Conservation (phyloP, 2,888 invertebrate genomes). For the Dichetophora obliterata region DNA sequence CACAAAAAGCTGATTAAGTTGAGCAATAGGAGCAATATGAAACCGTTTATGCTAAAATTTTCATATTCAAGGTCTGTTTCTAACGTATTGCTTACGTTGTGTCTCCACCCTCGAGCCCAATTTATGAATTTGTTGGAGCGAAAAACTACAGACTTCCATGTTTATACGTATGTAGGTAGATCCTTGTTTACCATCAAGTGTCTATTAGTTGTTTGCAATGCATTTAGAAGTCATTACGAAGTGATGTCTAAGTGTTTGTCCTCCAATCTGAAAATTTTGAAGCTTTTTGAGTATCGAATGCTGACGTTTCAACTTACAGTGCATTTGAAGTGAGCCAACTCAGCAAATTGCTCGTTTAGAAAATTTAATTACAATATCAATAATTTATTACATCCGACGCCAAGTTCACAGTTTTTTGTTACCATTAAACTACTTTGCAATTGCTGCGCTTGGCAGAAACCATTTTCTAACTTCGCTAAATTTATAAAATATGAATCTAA, state of each 20-base stretch:
- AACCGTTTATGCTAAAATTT: background rate
- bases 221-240: conserved; percentile 7
- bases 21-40: background rate
- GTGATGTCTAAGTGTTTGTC: no score
- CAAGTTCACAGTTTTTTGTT: background rate
- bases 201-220: background rate
- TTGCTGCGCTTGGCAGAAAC: background rate
- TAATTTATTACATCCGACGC: background rate
- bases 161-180: background rate
- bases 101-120: no score
- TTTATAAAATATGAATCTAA: background rate
- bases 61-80: no score
- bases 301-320: conserved; percentile 2
- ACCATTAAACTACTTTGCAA: background rate
- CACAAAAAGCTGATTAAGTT: background rate
- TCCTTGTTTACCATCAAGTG: conserved; percentile 8
- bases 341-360: background rate
- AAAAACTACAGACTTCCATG: no score
- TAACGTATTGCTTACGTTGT: background rate
- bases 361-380: conserved; percentile 7
- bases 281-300: background rate
- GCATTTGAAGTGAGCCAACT: background rate
- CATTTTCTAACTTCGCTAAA: background rate
- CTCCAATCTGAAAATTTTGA: no score
- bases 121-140: no score